Evolutionary conservation across 2,888 invertebrate genomes (phyloP), one percentile per base, ranked within the genome.

Genomic region (Nomada fabriciana): DNA sequence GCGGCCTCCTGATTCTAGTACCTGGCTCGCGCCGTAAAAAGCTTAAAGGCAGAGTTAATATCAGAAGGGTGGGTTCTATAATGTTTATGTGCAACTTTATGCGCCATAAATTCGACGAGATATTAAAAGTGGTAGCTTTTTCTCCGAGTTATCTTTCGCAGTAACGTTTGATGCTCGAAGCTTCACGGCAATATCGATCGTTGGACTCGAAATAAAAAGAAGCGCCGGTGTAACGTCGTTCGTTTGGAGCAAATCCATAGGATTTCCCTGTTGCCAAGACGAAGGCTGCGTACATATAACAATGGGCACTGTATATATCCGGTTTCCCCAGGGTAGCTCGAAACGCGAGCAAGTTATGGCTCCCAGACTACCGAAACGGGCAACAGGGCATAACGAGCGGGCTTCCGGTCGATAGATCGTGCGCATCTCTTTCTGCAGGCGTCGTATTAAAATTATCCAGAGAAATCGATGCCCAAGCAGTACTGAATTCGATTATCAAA

Each of bases 371-470:
- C 50, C 59, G 59, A 72, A 82, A 71, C 55, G 67, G 55, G 67
- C 70, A 70, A 25, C 65, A 11, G 42, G 36, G 76, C 74, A 63
- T 76, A 77, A 80, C 76, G 75, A 74, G 72, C 36, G 23, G 9
- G 74, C 78, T 84, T 86, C 84, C 86, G 86, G 78, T 65, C 47
- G 84, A 72, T 84, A 72, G 82, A 86, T 84, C 63, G 74, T 42
- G 36, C 59, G 47, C 11, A 7, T 9, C 15, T 60, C 59, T 5
- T 11, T 60, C 59, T 23, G 29, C 60, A 65, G 60, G 70, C 52
- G 25, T 20, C 47, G 52, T 23, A 55, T 69, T 73, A 53, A 42
- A 47, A 42, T 63, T 15, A 23, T 25, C 36, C 36, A 1, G n/a
- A 18, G 53, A 65, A 15, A 64, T 29, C 18, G 11, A 18, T 20